phyloP scores from a whole-genome alignment of 2,113 vertebrate species.

The Brevimyrus niger region DNA sequence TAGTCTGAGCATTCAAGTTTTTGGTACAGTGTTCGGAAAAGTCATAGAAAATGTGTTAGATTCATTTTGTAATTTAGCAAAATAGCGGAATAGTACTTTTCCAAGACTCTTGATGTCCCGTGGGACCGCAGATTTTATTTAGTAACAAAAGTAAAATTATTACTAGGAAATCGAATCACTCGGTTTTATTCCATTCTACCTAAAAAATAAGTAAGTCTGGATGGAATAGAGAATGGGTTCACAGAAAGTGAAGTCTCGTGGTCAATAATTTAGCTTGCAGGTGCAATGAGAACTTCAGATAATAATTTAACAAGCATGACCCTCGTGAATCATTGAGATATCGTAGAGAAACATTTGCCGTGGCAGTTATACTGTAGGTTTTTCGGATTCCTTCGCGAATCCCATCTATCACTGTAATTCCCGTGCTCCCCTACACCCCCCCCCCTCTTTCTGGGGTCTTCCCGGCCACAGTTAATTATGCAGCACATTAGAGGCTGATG shows the following conservation, averaged over 20 bases:
- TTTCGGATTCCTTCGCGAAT: not conserved
- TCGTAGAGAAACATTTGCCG: not conserved
- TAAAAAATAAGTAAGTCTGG: not conserved
- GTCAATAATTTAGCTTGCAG: constrained; percentile 3
- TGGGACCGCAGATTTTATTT: not conserved
- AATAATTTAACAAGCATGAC: not conserved
- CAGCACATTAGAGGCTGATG: not conserved
- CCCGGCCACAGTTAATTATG: not conserved
- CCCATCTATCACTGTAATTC: not conserved
- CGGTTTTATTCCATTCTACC: not conserved
- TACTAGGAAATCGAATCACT: not conserved
- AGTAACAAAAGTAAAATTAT: not conserved
- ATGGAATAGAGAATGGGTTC: not conserved
- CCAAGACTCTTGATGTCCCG: not conserved
- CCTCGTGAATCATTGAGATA: not conserved
- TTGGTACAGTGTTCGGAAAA: not conserved
- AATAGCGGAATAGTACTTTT: not conserved
- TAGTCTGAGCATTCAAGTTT: not conserved
- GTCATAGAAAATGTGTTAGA: not conserved
- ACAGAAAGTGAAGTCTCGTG: not conserved
- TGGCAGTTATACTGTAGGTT: not conserved
- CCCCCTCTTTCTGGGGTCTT: not conserved
- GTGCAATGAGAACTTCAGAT: not conserved
- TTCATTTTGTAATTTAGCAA: not conserved
- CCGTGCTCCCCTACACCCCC: not conserved